Base-by-base conservation (phyloP, 2,113 vertebrate species). In the Triplophysa dalaica region DNA sequence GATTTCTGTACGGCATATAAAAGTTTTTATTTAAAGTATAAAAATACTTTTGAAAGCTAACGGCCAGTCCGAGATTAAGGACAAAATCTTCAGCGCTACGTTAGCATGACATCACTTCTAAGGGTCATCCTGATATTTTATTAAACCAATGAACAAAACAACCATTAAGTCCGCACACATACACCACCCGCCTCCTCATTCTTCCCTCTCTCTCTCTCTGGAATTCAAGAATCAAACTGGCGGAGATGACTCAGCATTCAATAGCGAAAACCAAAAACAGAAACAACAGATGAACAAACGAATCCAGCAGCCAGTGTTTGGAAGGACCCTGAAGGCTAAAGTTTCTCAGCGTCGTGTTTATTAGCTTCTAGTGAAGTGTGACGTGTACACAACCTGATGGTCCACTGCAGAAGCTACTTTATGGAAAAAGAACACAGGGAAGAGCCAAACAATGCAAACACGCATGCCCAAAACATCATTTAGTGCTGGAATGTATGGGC, bases 1-100 rank as follows among this genome's bases (percentile, higher is more conserved):
- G 70, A 88, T 78, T 83, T 86, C 72, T 81, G 67, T 70, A 80
- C 56, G 41, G 79, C 70, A 12, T 85, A 79, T 84, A 83, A 81
- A 84, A 43, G 19, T 60, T 83, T 82, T 81, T 84, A 70, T 73
- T 80, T 29, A 82, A 79, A 80, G 54, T 77, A 83, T 81, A 79
- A 81, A 85, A 83, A 81, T 77, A 78, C 74, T 21, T n/a, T 62
- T 77, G 41, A 52, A 77, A 67, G 10, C 14, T 19, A 17, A 50
- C n/a, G 58, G 83, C 79, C 64, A 70, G 14, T 14, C 52, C 63
- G 67, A 70, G 64, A 58, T 77, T 63, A 79, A 79, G 77, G 82
- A 81, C 70, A 60, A 22, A 2, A 52, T 14, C 61, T 73, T 48
- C 56, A 60, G 21, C 70, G 48, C 65, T 0, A 22, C n/a, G 65